Evolutionary conservation across 2,113 vertebrate genomes (phyloP), one percentile per base, ranked within the genome.

Genomic region (Camelus bactrianus): DNA sequence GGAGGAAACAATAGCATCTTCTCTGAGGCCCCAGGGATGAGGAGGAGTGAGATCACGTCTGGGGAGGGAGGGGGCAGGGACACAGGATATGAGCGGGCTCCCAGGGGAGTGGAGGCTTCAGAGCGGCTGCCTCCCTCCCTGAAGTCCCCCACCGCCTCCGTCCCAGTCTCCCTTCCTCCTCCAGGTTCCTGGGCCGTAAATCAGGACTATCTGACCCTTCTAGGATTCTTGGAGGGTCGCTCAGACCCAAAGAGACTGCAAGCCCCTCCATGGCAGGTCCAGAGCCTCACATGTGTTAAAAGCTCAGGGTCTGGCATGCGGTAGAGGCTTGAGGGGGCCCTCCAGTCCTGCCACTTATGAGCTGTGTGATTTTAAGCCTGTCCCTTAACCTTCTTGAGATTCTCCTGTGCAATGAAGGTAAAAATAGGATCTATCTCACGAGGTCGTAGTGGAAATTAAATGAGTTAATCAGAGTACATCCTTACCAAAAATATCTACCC

Each of bases 11-110:
- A 92, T 35, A 72, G 72, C 46, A 50, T 69, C 73, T 83, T 70
- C 64, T 77, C 90, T 77, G 77, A 46, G 62, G 24, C 81, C 77
- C 17, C 12, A 38, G 28, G 88, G 60, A 20, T 75, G 81, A 96
- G 72, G 62, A 88, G 52, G n/a, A 64, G 67, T 88, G 94, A 94
- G 80, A 73, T 96, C 91, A 96, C 24, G 79, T 89, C 70, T 95
- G 89, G 75, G 80, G 80, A 95, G n/a, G 77, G 60, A 65, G 72
- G 12, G 52, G 82, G 12, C 32, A 82, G n/a, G 83, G 87, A 79
- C 67, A 69, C 82, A 93, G 80, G 93, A 95, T 89, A 46, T 95
- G 89, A 94, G 73, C 38, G 10, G 58, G 84, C 62, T 92, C 94
- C 75, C 92, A 0, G 38, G 85, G 64, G 89, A 77, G 67, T 24